These are phyloP conservation scores for Gobius niger DNA, from an alignment of 2,113 vertebrate species.

Conservation along the genomic window DNA sequence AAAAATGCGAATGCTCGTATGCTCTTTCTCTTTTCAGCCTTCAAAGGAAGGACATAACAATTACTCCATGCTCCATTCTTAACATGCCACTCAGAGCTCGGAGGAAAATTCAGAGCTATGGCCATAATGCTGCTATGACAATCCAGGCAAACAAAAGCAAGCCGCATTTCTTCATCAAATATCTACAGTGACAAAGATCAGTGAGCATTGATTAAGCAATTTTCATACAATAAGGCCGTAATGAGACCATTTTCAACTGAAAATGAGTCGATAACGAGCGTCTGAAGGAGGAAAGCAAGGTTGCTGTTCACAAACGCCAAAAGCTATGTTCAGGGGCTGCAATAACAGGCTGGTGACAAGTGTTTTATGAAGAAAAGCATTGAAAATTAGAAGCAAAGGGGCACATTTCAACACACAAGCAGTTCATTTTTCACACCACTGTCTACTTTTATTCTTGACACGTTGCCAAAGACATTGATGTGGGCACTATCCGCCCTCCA, in stretches of 20 bases:
- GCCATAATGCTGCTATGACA: conserved; percentile 15
- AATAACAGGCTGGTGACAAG: conserved; percentile 39
- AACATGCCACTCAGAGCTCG: conserved; percentile 34
- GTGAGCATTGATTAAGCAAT: conserved; percentile 51
- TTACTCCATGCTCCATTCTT: conserved; percentile 14
- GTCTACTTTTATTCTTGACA: conserved; percentile 58
- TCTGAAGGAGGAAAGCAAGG: conserved; percentile 24
- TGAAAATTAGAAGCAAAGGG: conserved; percentile 47
- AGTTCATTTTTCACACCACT: conserved; percentile 66
- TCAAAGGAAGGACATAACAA: conserved; percentile 34
- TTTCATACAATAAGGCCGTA: conserved; percentile 52
- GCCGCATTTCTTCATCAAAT: conserved; percentile 28
- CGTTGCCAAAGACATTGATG: conserved; percentile 63
- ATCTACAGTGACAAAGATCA: conserved; percentile 38
- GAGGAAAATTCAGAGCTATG: conserved; percentile 19
- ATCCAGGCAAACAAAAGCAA: conserved; percentile 5
- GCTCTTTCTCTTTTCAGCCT: conserved; percentile 7
- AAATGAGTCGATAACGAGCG: conserved; percentile 58
- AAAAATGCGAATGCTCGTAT: not conserved
- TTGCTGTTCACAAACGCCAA: conserved; percentile 21
- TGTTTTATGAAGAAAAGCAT: conserved; percentile 40
- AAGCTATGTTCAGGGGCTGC: conserved; percentile 16
- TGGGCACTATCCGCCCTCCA: conserved; percentile 59
- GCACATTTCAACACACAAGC: conserved; percentile 45
- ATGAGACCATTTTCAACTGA: conserved; percentile 54